Percentiles rank a stretch among this genome's conserved stretches.
Evolutionary conservation across 2,113 vertebrate species (phyloP).

Genomic region (Panurus biarmicus): DNA sequence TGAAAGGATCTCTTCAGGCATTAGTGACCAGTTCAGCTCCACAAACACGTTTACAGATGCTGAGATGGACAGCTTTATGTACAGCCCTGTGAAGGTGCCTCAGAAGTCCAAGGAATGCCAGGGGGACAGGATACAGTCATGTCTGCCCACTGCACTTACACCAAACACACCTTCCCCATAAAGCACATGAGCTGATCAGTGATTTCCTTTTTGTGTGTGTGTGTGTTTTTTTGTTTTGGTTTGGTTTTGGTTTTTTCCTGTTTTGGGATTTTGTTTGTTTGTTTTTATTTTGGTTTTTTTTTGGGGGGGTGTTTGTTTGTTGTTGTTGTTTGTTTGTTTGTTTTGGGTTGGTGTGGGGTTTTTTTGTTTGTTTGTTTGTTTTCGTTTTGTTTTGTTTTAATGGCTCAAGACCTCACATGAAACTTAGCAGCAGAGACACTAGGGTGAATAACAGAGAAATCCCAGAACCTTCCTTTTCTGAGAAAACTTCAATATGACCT

Average conservation of each 20-base stretch:
- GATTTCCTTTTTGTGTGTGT: neutral
- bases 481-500: neutral
- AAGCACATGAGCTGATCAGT: neutral
- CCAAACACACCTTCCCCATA: neutral
- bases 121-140: accelerated
- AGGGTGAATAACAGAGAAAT: neutral
- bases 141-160: neutral
- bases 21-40: neutral
- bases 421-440: neutral
- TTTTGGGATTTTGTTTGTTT: too few species aligned
- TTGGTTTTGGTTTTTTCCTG: too few species aligned
- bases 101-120: neutral
- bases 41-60: accelerated
- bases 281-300: too few species aligned
- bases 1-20: neutral
- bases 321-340: too few species aligned
- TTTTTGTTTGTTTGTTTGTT: too few species aligned
- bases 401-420: accelerated
- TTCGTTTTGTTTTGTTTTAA: neutral
- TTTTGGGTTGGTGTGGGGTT: too few species aligned
- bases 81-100: neutral
- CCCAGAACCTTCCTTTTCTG: neutral
- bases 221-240: too few species aligned
- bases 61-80: neutral
- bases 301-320: too few species aligned